Base-by-base conservation (phyloP, 2,888 invertebrate species). In the Cantharis rustica region DNA sequence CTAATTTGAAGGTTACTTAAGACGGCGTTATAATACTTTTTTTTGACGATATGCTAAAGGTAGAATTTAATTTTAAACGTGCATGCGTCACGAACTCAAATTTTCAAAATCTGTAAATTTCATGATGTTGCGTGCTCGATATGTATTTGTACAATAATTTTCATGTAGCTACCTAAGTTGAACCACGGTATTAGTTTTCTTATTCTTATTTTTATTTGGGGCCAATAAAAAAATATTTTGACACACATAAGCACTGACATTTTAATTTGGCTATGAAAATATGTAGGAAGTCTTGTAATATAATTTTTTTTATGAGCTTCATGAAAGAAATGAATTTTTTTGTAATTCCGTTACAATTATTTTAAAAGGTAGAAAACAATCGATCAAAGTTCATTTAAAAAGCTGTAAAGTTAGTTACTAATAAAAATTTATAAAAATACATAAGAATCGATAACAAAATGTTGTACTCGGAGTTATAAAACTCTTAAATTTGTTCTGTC, bases 11-110 rank as follows among this genome's bases (percentile, higher is more conserved):
- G 47, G 47, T 47, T 47, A 47, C 47, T 47, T n/a, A 47, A n/a
- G 47, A 47, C 47, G 47, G 47, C n/a, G 47, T 47, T 47, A 47
- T n/a, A 47, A n/a, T 31, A 31, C n/a, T 47, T n/a, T 47, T n/a
- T 47, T 2, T 47, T 82, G 80, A 81, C 83, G 78, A 79, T 82
- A 83, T 83, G 83, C 82, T 80, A 79, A 82, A 83, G 80, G 80
- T 80, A 77, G 69, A 75, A 69, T 74, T 72, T 72, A 68, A 47
- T 77, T 77, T 71, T 20, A 66, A 74, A 72, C 79, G 78, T 80
- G 80, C 81, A 81, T 81, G 81, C 79, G 80, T 81, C 83, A 82
- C 82, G 83, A 80, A 80, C 82, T 73, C 73, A 75, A 71, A 71
- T 78, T 66, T 78, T 79, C 72, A 73, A 79, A 76, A 74, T 79